phyloP scores from a whole-genome alignment of 2,888 invertebrate genomes.

The Perizoma flavofasciatum region DNA sequence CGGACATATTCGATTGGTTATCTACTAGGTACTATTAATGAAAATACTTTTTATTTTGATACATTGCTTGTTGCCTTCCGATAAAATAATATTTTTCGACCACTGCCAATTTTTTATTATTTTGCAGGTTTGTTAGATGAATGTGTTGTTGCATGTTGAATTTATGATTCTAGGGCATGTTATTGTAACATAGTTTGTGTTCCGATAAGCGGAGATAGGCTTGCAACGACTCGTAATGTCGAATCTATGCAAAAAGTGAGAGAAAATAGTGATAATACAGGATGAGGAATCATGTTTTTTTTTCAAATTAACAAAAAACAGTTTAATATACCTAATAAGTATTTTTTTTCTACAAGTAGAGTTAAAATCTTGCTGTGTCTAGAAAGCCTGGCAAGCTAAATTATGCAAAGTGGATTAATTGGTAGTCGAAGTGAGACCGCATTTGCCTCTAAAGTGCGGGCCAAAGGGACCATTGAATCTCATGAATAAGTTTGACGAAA shows the following conservation, averaged over 20 bases:
- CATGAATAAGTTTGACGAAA: constrained; percentile 29
- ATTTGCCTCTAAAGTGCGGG: constrained; percentile 34
- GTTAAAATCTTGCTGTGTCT: constrained; percentile 1
- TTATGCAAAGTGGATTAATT: constrained; percentile 35
- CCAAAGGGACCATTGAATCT: constrained; percentile 30
- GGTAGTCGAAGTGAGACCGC: constrained; percentile 30
- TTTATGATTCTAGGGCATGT: no score
- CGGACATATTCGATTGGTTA: constrained; percentile 22
- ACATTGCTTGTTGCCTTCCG: constrained; percentile 4
- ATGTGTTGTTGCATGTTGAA: no score
- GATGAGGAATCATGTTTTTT: no score
- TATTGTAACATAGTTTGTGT: no score
- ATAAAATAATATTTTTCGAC: constrained; percentile 6
- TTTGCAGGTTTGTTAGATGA: no score
- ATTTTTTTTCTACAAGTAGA: no score
- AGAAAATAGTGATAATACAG: no score
- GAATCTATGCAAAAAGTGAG: no score
- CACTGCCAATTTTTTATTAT: not conserved
- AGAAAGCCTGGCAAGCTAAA: constrained; percentile 20
- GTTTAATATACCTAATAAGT: no score
- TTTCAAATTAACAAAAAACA: no score
- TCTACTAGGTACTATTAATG: constrained; percentile 19
- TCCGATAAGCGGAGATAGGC: no score
- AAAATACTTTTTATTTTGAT: constrained; percentile 14
- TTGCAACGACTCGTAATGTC: no score